Percentiles rank a stretch among this genome's conserved stretches.
Evolutionary conservation across 2,888 invertebrate species (phyloP).

Genomic region (Hemaris fuciformis): DNA sequence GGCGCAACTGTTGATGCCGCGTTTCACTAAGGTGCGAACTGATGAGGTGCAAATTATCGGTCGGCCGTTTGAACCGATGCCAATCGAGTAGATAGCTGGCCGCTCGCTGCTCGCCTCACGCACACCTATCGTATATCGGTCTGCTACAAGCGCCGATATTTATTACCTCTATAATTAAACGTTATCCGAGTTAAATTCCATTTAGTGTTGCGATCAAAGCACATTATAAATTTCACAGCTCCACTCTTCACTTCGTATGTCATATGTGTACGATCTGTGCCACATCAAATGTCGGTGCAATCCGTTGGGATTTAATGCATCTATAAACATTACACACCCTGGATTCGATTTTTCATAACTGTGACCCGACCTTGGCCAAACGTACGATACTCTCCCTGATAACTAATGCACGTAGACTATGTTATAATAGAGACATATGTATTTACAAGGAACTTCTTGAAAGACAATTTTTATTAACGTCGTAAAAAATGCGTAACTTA

Average conservation of each 20-base stretch:
- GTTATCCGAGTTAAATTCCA: conserved; percentile 12
- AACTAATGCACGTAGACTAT: neutral
- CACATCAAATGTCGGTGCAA: neutral
- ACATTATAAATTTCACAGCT: neutral
- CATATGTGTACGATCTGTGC: neutral
- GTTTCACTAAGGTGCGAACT: conserved; percentile 23
- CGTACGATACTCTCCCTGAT: neutral
- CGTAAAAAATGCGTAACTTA: neutral
- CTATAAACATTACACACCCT: neutral
- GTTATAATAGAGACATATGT: neutral
- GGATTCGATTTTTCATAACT: neutral
- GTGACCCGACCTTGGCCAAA: neutral
- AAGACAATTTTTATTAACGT: too few species aligned
- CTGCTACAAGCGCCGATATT: neutral
- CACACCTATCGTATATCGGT: neutral
- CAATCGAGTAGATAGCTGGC: conserved; percentile 24
- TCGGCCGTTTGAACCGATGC: conserved; percentile 33
- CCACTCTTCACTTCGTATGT: neutral
- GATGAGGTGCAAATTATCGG: conserved; percentile 24
- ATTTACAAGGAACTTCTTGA: neutral
- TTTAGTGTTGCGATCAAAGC: conserved; percentile 8
- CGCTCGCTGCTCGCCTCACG: too few species aligned
- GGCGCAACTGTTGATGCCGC: conserved; percentile 5
- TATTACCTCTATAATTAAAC: conserved; percentile 3
- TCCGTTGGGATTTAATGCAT: neutral